These are phyloP conservation scores for Ceratosolen fusciceps DNA, from an alignment of 1,140 invertebrate species.

Conservation along the genomic window DNA sequence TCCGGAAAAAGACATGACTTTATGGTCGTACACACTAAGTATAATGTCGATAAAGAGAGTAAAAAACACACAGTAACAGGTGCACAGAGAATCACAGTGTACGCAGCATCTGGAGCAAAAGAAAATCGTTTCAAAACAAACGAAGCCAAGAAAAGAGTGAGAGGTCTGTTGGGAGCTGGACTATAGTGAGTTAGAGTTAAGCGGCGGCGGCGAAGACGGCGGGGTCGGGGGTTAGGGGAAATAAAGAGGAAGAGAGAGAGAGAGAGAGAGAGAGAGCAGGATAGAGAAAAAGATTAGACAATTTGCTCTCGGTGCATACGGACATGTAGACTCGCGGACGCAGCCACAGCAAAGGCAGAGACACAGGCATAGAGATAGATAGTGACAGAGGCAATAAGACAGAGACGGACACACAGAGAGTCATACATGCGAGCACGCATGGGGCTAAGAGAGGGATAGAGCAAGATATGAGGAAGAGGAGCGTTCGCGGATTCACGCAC, in stretches of 20 bases:
- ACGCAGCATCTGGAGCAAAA: slow-evolving; percentile 59
- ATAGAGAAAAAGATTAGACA: not conserved
- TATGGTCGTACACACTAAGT: not conserved
- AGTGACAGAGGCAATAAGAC: too few species aligned
- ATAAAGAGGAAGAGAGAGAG: too few species aligned
- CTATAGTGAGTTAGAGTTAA: not conserved
- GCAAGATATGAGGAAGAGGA: too few species aligned
- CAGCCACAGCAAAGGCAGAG: too few species aligned
- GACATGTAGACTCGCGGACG: not conserved
- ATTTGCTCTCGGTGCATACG: not conserved
- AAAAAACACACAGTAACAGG: slow-evolving; percentile 60
- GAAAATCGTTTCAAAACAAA: slow-evolving; percentile 18
- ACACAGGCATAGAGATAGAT: too few species aligned
- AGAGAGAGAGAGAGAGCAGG: not conserved
- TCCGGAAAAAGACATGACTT: slow-evolving; percentile 15
- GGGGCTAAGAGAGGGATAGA: too few species aligned
- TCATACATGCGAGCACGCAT: too few species aligned
- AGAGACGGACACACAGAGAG: too few species aligned
- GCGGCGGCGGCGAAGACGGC: not conserved
- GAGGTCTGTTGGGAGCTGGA: not conserved
- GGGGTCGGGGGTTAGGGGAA: too few species aligned
- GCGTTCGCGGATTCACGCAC: too few species aligned
- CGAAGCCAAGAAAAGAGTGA: not conserved
- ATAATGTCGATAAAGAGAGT: slow-evolving; percentile 9
- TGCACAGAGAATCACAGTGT: slow-evolving; percentile 49